Base-by-base conservation (phyloP, 1,140 invertebrate species). In the Apis laboriosa region DNA sequence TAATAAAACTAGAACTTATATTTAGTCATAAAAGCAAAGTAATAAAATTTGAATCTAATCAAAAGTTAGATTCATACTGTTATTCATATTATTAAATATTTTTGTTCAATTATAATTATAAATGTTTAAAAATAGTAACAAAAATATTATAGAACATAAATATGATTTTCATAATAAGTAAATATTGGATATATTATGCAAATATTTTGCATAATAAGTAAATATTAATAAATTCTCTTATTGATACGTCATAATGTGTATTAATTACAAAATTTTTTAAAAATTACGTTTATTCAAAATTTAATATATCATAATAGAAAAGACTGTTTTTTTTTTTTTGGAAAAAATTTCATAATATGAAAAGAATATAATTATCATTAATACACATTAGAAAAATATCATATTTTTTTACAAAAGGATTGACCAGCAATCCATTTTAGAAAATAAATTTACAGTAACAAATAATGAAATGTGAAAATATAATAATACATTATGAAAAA, bases 361-460 rank as follows among this genome's bases (percentile, higher is more conserved):
- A 80, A 80, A 56, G 56, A 64, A 74, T 24, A 70, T 73, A 55
- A 74, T 43, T 71, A 21, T 67, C n/a, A 58, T 86, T 51, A 51
- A 70, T 76, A 51, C 24, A 61, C 24, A 66, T 75, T 85, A 81
- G 78, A 88, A 88, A 89, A 87, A 86, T 86, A 87, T 84, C 71
- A 77, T 13, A 77, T 58, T 68, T 79, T 82, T 56, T 73, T 49
- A 53, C 9, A 58, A 71, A 55, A 67, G 67, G 77, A 86, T 88
- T 70, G 80, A 55, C 87, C 87, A 88, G 87, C 86, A 86, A 88
- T 66, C 86, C 80, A 24, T 68, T 5, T 12, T 74, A 43, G 15
- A 78, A 86, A 88, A 1, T 80, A 77, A 75, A 78, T 84, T 60
- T 71, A 77, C 68, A 34, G 19, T 83, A 85, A 85, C 53, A 76